Percentiles rank a stretch among this genome's conserved stretches.
These are phyloP conservation scores for Stenoptilia bipunctidactyla DNA, from an alignment of 2,888 invertebrate genomes.

Conservation along the genomic window DNA sequence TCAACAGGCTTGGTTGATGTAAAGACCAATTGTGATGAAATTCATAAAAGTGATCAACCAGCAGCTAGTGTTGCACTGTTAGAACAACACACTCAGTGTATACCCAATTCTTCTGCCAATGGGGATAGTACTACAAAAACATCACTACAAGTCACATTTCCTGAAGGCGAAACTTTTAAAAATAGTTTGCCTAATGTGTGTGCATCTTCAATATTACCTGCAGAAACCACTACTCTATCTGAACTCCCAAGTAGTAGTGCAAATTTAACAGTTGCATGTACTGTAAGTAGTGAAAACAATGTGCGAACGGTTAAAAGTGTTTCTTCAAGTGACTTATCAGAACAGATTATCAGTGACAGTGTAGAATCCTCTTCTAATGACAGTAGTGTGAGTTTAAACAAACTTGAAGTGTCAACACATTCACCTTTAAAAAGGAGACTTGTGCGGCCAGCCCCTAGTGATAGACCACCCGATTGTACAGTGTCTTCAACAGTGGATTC, in stretches of 20 bases:
- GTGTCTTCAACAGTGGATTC: constrained; percentile 61
- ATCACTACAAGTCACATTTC: constrained; percentile 25
- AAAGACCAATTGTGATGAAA: no score
- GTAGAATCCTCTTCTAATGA: constrained; percentile 64
- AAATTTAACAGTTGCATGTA: constrained; percentile 29
- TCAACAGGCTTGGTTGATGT: no score
- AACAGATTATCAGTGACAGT: constrained; percentile 58
- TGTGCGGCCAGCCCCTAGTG: constrained; percentile 48
- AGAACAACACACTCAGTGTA: no score
- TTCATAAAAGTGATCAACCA: no score
- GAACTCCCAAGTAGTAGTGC: constrained; percentile 35
- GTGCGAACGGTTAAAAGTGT: constrained; percentile 57
- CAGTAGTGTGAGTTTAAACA: constrained; percentile 50
- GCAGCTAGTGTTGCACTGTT: no score
- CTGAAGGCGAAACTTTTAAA: constrained; percentile 7
- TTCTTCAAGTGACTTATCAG: constrained; percentile 53
- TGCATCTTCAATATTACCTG: constrained; percentile 10
- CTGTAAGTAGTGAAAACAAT: constrained; percentile 32
- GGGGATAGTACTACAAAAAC: no score
- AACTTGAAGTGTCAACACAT: constrained; percentile 32
- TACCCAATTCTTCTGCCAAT: no score
- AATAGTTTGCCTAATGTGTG: no score
- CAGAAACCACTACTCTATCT: constrained; percentile 16
- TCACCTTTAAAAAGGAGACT: constrained; percentile 48
- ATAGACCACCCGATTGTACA: constrained; percentile 55